phyloP scores from a whole-genome alignment of 1,140 invertebrate species.

The Heliothis subflexa region DNA sequence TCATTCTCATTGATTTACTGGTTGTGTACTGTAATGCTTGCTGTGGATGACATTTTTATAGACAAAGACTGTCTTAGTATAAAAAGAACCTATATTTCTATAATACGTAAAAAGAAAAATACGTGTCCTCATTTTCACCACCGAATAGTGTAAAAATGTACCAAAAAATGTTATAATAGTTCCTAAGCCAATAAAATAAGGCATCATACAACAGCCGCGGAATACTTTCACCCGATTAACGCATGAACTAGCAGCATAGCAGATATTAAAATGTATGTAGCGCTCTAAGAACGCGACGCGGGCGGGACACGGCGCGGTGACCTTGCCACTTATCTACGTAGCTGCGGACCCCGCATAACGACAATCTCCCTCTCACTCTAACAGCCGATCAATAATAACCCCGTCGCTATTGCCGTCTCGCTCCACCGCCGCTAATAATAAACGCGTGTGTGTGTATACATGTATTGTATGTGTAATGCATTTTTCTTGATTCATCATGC shows the following conservation, averaged over 20 bases:
- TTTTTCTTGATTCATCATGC: slow-evolving; percentile 62
- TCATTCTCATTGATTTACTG: not conserved
- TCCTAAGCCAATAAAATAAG: not conserved
- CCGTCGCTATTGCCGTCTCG: slow-evolving; percentile 61
- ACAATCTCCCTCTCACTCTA: slow-evolving; percentile 63
- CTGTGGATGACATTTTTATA: not conserved
- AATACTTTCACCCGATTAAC: slow-evolving; percentile 51
- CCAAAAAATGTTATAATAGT: too few relatives aligned
- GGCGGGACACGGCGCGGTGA: slow-evolving; percentile 68
- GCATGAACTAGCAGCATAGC: slow-evolving; percentile 21
- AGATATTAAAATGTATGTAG: slow-evolving; percentile 52
- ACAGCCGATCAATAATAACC: slow-evolving; percentile 67
- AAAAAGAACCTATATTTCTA: too few relatives aligned
- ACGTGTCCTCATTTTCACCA: too few relatives aligned
- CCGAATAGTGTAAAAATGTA: too few relatives aligned
- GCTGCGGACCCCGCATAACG: slow-evolving; percentile 61
- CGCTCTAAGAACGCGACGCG: slow-evolving; percentile 41
- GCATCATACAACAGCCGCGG: not conserved
- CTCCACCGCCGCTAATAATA: slow-evolving; percentile 78
- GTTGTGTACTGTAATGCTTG: not conserved
- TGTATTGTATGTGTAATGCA: slow-evolving; percentile 57
- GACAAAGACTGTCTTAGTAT: too few relatives aligned
- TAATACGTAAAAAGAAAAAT: too few relatives aligned
- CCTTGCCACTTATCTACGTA: slow-evolving; percentile 78
- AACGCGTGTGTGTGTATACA: slow-evolving; percentile 56